phyloP scores from a whole-genome alignment of 2,888 invertebrate species.

The Tethea ocularis region DNA sequence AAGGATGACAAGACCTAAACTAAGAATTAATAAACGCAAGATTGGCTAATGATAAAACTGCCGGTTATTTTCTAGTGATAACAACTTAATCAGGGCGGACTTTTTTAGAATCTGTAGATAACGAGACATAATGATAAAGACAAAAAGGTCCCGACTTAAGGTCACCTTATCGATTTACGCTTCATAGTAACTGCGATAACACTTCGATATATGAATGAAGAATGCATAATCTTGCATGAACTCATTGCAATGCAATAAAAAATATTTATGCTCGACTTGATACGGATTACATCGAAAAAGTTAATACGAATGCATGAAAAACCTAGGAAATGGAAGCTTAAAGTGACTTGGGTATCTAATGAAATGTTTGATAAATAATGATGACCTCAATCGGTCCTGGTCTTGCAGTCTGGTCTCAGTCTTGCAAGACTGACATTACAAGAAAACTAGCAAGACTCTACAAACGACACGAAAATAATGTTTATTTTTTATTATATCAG shows the following conservation, averaged over 20 bases:
- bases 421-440: too few species aligned
- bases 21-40: too few species aligned
- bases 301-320: background rate
- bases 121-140: background rate
- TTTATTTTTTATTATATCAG: too few species aligned
- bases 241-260: background rate
- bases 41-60: too few species aligned
- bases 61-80: background rate
- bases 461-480: too few species aligned
- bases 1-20: too few species aligned
- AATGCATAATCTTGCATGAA: background rate
- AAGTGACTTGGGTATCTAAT: background rate
- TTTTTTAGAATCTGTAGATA: background rate
- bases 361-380: background rate
- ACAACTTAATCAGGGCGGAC: background rate
- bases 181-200: background rate
- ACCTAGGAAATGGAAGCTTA: background rate
- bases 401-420: too few species aligned
- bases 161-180: conserved; percentile 4
- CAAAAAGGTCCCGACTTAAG: background rate
- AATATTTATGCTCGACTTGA: background rate
- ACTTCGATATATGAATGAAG: background rate
- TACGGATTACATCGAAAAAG: background rate
- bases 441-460: too few species aligned
- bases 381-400: too few species aligned